Evolutionary conservation across 2,888 invertebrate species (phyloP).

Genomic region (Cheilosia pagana): DNA sequence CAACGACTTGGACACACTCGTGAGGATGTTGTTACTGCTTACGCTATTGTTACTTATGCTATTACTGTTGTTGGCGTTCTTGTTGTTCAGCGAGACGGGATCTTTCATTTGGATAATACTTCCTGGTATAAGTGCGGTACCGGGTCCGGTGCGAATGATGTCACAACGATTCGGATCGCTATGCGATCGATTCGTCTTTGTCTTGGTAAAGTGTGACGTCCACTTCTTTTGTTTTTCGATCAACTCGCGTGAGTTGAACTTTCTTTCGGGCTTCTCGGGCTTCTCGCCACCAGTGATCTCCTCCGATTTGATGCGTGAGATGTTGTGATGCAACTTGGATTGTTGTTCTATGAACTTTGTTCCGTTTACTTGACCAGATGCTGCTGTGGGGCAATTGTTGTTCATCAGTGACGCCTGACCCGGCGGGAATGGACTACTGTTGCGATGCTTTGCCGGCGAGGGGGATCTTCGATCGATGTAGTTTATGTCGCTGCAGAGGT

Average conservation of each 20-base stretch:
- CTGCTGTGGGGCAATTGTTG: conserved; percentile 78
- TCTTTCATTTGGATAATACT: conserved; percentile 81
- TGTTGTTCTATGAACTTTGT: conserved; percentile 80
- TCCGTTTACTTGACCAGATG: conserved; percentile 82
- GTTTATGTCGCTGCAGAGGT: conserved; percentile 81
- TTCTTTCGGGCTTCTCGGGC: conserved; percentile 93
- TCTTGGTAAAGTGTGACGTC: conserved; percentile 95
- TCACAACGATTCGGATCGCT: conserved; percentile 87
- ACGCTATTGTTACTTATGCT: conserved; percentile 69
- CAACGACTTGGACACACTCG: conserved; percentile 63
- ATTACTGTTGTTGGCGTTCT: conserved; percentile 65
- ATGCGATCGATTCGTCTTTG: conserved; percentile 86
- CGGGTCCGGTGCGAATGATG: conserved; percentile 84
- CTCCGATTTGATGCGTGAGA: conserved; percentile 86
- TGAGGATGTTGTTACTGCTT: conserved; percentile 62
- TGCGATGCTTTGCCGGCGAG: conserved; percentile 81
- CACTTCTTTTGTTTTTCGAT: conserved; percentile 96
- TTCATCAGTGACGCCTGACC: conserved; percentile 80
- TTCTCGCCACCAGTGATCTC: conserved; percentile 85
- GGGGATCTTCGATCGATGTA: conserved; percentile 83
- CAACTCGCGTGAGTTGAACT: conserved; percentile 92
- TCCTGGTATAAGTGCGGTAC: conserved; percentile 84
- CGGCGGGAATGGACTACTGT: conserved; percentile 81
- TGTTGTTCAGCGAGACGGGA: conserved; percentile 54
- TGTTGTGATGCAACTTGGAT: conserved; percentile 82